phyloP scores from a whole-genome alignment of 2,888 invertebrate genomes.

The Phalera bucephala region DNA sequence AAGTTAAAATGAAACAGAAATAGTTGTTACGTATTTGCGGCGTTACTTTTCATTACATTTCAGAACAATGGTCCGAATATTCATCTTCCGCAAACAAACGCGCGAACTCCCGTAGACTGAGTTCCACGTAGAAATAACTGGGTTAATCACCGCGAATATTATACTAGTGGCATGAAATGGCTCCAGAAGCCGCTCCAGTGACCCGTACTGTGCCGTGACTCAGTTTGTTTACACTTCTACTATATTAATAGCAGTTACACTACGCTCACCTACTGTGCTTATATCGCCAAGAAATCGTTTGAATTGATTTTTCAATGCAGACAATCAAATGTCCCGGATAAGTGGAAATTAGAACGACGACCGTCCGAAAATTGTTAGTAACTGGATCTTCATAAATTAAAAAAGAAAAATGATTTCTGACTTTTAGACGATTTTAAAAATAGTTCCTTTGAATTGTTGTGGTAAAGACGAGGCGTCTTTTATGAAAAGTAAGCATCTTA shows the following conservation, averaged over 20 bases:
- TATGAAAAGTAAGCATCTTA: conserved; percentile 12
- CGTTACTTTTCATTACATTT: no score
- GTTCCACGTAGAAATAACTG: conserved; percentile 54
- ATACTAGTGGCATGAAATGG: conserved; percentile 48
- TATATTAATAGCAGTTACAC: conserved; percentile 16
- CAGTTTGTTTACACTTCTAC: conserved; percentile 49
- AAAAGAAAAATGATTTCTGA: background rate
- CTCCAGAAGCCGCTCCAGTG: conserved; percentile 50
- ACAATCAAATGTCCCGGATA: no score
- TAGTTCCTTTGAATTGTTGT: conserved; percentile 12
- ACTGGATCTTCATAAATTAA: background rate
- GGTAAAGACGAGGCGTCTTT: conserved; percentile 10
- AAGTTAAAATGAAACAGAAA: no score
- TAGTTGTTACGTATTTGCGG: no score
- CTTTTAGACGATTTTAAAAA: conserved; percentile 17
- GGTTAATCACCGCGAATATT: conserved; percentile 68
- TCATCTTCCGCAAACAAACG: conserved; percentile 56
- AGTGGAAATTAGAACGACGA: conserved; percentile 15
- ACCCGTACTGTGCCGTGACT: conserved; percentile 54
- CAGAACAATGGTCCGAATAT: conserved; percentile 6
- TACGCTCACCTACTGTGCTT: conserved; percentile 5
- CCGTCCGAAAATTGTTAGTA: conserved; percentile 8
- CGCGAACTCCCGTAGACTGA: conserved; percentile 41
- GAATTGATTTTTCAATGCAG: no score
- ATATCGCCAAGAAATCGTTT: conserved; percentile 7